Percentiles rank a stretch among this genome's conserved stretches.
phyloP scores from a whole-genome alignment of 2,797 vertebrate genomes.

The Alosa sapidissima region DNA sequence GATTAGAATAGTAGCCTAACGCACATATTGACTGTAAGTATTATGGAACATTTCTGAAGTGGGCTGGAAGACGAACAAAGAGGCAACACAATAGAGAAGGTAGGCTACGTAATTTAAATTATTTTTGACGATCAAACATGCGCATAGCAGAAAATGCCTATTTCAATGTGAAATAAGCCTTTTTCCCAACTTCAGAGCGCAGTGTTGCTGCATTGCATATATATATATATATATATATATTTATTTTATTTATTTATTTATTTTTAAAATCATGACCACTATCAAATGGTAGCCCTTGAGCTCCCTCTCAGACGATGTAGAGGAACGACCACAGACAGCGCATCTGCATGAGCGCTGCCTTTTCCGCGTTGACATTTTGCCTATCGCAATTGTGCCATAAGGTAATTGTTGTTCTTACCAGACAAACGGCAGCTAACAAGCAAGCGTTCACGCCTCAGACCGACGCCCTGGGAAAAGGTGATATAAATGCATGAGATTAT shows the following conservation, averaged over 20 bases:
- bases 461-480: conserved; percentile 62
- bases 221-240: neutral
- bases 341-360: neutral
- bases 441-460: conserved; percentile 41
- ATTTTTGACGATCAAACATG: too few relatives aligned
- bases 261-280: neutral
- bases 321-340: conserved; percentile 41
- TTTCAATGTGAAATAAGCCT: neutral
- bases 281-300: conserved; percentile 22
- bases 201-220: neutral
- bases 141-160: too few relatives aligned
- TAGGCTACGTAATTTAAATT: neutral
- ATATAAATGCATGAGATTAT: conserved; percentile 74
- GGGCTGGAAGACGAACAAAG: neutral
- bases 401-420: conserved; percentile 59
- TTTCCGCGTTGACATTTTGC: conserved; percentile 45
- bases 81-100: neutral
- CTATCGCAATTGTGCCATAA: conserved; percentile 51
- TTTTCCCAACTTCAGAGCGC: neutral
- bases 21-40: neutral
- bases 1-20: neutral
- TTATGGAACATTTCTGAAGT: neutral
- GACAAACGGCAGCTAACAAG: conserved; percentile 57
- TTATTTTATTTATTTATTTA: neutral
- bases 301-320: conserved; percentile 31